Conservation (phyloP, 1,140 invertebrate genomes). For the Lutraria rhynchaena region DNA sequence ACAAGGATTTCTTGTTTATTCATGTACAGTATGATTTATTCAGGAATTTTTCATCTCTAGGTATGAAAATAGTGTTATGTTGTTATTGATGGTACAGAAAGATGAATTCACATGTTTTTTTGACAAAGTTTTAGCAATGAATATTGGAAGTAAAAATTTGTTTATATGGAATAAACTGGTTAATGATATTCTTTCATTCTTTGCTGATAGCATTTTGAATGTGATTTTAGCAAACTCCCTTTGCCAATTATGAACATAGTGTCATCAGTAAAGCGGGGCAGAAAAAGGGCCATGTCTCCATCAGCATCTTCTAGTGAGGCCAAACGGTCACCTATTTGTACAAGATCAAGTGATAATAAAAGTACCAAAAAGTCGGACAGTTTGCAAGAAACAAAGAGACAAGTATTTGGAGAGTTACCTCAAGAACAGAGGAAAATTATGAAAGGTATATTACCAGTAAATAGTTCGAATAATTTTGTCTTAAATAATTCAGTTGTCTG, state of each 20-base stretch:
- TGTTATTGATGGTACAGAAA: no score
- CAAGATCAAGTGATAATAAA: not conserved
- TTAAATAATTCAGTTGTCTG: no score
- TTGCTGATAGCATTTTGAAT: not conserved
- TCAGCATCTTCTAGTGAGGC: not conserved
- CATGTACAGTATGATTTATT: no score
- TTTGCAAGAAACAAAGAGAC: not conserved
- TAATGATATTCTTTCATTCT: not conserved
- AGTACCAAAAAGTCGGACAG: not conserved
- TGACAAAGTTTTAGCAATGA: no score
- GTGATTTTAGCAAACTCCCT: conserved; percentile 33
- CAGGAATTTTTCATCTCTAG: no score
- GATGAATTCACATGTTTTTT: no score
- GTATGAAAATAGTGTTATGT: no score
- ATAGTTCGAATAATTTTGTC: no score
- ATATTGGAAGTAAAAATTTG: not conserved
- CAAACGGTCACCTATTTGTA: conserved; percentile 3
- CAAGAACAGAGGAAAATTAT: conserved; percentile 27
- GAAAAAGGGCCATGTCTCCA: conserved; percentile 12
- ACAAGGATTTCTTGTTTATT: no score
- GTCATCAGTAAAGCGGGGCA: not conserved
- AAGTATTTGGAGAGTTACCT: conserved; percentile 7
- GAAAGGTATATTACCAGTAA: no score
- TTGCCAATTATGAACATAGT: not conserved
- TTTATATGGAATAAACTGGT: not conserved